phyloP scores from a whole-genome alignment of 1,140 invertebrate species.

The Penaeus japonicus region DNA sequence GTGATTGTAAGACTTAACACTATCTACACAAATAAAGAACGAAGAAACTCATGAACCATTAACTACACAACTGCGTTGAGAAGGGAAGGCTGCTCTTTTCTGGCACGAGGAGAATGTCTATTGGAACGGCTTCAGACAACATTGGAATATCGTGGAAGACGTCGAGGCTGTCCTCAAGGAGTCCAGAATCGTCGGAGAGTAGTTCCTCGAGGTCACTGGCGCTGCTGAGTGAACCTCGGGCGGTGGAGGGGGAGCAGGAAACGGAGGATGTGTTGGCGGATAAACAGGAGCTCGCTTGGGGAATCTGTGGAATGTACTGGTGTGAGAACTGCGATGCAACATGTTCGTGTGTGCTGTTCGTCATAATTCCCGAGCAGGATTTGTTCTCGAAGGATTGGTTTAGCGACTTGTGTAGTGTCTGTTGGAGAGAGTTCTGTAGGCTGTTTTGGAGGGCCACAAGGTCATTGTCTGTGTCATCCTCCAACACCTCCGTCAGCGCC shows the following conservation, averaged over 20 bases:
- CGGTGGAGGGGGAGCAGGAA: background rate
- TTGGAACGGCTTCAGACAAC: background rate
- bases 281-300: no score
- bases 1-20: no score
- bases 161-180: background rate
- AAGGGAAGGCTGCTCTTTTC: background rate
- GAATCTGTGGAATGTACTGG: no score
- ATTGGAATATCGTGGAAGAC: background rate
- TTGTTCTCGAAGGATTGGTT: background rate
- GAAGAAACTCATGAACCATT: no score
- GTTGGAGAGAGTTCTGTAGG: background rate
- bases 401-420: background rate
- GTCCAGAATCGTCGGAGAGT: background rate
- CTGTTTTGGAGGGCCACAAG: background rate
- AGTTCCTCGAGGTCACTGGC: background rate
- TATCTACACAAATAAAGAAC: no score
- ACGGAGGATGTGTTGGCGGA: no score
- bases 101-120: background rate
- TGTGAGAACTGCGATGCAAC: no score
- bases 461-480: background rate
- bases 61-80: background rate
- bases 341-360: no score
- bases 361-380: background rate
- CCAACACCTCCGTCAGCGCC: constrained; percentile 64
- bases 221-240: background rate